Conservation (phyloP, 2,888 invertebrate species). For the Byasa hedistus region DNA sequence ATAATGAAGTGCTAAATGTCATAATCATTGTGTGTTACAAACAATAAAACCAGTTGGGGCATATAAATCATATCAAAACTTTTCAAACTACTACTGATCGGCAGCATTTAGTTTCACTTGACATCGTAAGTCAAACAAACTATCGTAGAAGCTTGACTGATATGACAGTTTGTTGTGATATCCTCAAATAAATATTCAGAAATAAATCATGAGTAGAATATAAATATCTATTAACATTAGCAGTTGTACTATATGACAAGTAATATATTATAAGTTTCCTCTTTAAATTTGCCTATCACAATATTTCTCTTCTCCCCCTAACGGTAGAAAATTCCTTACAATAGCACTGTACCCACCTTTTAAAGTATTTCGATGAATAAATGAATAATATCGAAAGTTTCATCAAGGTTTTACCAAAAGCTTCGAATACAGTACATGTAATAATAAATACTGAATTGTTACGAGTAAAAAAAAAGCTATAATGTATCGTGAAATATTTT, state of each 20-base stretch:
- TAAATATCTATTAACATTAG: not conserved
- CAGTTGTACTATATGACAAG: not conserved
- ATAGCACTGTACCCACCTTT: no score
- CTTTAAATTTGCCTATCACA: no score
- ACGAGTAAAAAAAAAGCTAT: slow-evolving; percentile 1
- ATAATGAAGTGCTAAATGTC: no score
- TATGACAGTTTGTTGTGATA: slow-evolving; percentile 1
- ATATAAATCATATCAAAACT: not conserved
- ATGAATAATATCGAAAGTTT: not conserved
- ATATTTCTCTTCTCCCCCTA: no score
- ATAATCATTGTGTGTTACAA: not conserved
- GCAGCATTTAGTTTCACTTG: no score
- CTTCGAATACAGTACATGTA: not conserved
- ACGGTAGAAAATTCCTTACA: no score
- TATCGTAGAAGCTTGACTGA: not conserved
- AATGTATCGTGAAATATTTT: slow-evolving; percentile 7
- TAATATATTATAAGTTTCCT: not conserved
- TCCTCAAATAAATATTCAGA: not conserved
- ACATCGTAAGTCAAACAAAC: not conserved
- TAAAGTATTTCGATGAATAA: not conserved
- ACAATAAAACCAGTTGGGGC: not conserved
- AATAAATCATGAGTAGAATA: not conserved
- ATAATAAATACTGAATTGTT: not conserved
- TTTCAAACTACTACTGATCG: not conserved
- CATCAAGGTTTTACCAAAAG: not conserved